Evolutionary conservation across 2,888 invertebrate genomes (phyloP).

Genomic region (Keiferia lycopersicella): DNA sequence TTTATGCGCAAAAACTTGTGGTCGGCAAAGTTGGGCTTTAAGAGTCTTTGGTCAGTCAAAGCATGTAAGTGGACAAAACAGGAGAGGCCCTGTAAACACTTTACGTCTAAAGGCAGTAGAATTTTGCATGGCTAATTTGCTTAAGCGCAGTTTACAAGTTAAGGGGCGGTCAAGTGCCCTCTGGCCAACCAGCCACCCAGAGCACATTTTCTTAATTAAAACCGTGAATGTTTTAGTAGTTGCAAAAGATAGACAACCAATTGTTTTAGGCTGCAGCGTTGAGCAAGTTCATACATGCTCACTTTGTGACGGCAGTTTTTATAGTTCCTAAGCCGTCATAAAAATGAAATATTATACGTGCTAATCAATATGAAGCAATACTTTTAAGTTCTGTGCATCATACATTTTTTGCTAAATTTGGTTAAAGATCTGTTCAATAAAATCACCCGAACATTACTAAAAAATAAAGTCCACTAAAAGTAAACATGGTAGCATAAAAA

Average conservation of each 20-base stretch:
- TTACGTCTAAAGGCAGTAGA: constrained; percentile 42
- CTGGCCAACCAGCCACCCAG: constrained; percentile 45
- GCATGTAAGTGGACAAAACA: not conserved
- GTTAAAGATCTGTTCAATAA: too few relatives aligned
- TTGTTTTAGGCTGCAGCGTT: constrained; percentile 17
- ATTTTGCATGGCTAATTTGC: constrained; percentile 66
- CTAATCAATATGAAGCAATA: too few relatives aligned
- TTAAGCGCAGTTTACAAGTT: constrained; percentile 64
- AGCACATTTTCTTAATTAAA: constrained; percentile 63
- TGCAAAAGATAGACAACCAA: constrained; percentile 29
- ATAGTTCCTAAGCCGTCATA: too few relatives aligned
- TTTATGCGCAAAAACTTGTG: too few relatives aligned
- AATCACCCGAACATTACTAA: too few relatives aligned
- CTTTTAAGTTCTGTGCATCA: too few relatives aligned
- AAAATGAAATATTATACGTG: too few relatives aligned
- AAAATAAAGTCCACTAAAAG: too few relatives aligned
- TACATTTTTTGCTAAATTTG: too few relatives aligned
- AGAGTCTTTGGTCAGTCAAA: not conserved
- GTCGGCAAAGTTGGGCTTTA: too few relatives aligned
- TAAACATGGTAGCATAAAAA: too few relatives aligned
- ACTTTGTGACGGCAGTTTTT: too few relatives aligned
- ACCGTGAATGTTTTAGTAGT: constrained; percentile 56
- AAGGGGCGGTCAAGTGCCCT: constrained; percentile 59
- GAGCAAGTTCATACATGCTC: not conserved
- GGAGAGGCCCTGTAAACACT: constrained; percentile 36